Conservation (phyloP, 2,888 invertebrate species). For the Synanthedon myopaeformis region DNA sequence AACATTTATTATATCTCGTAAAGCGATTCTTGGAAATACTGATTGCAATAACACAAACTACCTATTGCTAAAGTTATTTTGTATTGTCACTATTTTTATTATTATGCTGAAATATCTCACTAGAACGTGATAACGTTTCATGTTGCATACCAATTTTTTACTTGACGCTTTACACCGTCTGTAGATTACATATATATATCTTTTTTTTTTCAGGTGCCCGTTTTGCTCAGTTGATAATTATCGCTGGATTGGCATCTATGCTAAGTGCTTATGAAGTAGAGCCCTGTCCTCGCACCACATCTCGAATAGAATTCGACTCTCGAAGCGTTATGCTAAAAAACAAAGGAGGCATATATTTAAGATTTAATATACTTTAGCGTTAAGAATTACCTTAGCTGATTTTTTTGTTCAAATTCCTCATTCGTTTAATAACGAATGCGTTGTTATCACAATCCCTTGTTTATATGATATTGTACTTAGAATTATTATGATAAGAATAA, state of each 20-base stretch:
- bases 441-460: not conserved
- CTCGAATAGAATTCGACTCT: constrained; percentile 48
- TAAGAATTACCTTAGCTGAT: not conserved
- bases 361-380: constrained; percentile 20
- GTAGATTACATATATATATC: constrained; percentile 3
- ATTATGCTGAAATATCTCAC: too few relatives aligned
- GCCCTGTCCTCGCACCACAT: constrained; percentile 46
- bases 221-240: constrained; percentile 51
- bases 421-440: not conserved
- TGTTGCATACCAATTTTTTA: too few relatives aligned
- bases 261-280: constrained; percentile 40
- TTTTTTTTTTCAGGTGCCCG: constrained; percentile 44
- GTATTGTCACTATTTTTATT: too few relatives aligned
- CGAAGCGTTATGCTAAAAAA: constrained; percentile 62
- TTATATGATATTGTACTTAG: not conserved
- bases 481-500: not conserved
- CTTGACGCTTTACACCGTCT: too few relatives aligned
- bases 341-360: constrained; percentile 57
- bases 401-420: not conserved
- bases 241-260: constrained; percentile 40
- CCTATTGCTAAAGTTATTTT: too few relatives aligned
- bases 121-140: too few relatives aligned
- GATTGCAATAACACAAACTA: too few relatives aligned
- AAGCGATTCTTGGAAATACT: too few relatives aligned
- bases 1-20: too few relatives aligned